A percentile compares a stretch with the other conserved stretches of the same genome.
These are phyloP conservation scores for Cybosia mesomella DNA, from an alignment of 2,888 invertebrate species.

Conservation along the genomic window DNA sequence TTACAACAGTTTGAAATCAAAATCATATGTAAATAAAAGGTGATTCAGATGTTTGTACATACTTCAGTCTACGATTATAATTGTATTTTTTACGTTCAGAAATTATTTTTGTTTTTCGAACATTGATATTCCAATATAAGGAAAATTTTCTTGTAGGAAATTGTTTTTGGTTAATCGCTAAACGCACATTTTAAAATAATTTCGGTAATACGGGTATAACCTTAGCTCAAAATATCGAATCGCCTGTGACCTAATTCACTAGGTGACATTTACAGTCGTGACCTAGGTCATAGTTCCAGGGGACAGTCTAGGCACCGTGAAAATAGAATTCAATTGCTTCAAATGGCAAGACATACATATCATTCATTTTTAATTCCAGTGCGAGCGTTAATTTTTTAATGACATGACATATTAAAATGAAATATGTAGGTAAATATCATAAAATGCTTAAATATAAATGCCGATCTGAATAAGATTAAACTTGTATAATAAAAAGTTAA, in stretches of 20 bases:
- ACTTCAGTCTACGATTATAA: not conserved
- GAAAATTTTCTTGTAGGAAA: not conserved
- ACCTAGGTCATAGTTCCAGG: slow-evolving; percentile 68
- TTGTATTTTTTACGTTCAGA: not conserved
- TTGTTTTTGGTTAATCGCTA: not conserved
- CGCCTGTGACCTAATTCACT: slow-evolving; percentile 70
- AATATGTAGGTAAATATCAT: not conserved
- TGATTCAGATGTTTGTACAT: not conserved
- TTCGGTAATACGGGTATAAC: not conserved
- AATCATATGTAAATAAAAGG: too few species aligned
- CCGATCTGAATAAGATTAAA: not conserved
- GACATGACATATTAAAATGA: not conserved
- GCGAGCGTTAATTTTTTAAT: too few species aligned
- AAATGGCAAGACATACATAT: not conserved
- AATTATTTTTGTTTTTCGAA: not conserved
- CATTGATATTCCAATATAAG: not conserved
- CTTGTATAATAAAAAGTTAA: not conserved
- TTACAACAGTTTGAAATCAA: not conserved
- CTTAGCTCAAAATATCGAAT: slow-evolving; percentile 22
- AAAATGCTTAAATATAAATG: slow-evolving; percentile 1
- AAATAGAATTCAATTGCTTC: slow-evolving; percentile 5
- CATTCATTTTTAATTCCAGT: too few species aligned
- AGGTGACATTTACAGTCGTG: slow-evolving; percentile 68
- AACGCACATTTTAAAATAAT: not conserved
- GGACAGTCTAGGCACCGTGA: slow-evolving; percentile 28